Evolutionary conservation across 2,888 invertebrate genomes (phyloP), one percentile per base, ranked within the genome.

Genomic region (Dermolepida albohirtum): DNA sequence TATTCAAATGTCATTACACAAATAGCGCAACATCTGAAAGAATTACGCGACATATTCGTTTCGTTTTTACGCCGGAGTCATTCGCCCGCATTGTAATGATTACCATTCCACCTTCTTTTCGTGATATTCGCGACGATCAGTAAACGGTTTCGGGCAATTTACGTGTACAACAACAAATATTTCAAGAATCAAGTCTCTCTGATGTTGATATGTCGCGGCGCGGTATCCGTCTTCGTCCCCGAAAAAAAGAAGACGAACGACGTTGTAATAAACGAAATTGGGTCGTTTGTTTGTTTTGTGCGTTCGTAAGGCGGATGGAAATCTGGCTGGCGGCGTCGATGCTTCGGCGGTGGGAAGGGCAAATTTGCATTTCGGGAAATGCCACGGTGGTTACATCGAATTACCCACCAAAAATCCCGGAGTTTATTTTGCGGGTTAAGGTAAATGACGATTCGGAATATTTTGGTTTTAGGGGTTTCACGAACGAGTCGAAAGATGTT

Each of bases 371-470:
- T 54, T 54, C 40, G 17, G 40, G 14, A 16, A 41, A 54, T 40
- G 54, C 40, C 16, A 54, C 40, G 40, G 22, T 17, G 54, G 54
- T 17, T 40, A 11, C 10, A 4, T 40, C 0, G 40, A n/a, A 17
- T 51, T 51, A 27, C 29, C 40, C 16, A 16, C 54, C 17, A 54
- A 40, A 40, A 54, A 54, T 39, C 40, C 11, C 17, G 8, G 14
- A 40, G 40, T 54, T 54, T 54, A 17, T n/a, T 54, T 54, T 54
- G 17, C 54, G 54, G 52, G n/a, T 16, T 39, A 54, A n/a, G 54
- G 16, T 22, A 17, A 54, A 40, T 54, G 54, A 39, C 54, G 39
- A 16, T 16, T 11, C 17, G 40, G 11, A 39, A 54, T 39, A 39
- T 54, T 34, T 40, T 11, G 54, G 54, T 54, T 54, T 54, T 40